These are phyloP conservation scores for Papilio aristodemus DNA, from an alignment of 1,140 invertebrate species.

Conservation along the genomic window DNA sequence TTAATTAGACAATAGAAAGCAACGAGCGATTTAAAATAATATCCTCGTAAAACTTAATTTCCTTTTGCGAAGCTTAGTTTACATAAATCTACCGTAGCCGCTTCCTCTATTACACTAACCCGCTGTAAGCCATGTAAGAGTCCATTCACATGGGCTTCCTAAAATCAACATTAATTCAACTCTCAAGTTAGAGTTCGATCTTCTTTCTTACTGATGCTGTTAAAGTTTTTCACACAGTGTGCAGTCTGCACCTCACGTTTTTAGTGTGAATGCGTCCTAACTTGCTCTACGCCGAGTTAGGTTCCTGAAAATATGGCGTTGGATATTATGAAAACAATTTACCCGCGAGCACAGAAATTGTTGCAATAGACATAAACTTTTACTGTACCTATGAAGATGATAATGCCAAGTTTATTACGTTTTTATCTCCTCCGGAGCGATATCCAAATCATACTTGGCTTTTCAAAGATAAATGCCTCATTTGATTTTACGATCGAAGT, in stretches of 20 bases:
- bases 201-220: not conserved
- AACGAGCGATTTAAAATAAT: constrained; percentile 28
- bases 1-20: not conserved
- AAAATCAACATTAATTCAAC: not conserved
- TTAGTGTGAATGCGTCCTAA: constrained; percentile 7
- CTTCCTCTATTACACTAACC: constrained; percentile 27
- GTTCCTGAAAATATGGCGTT: constrained; percentile 12
- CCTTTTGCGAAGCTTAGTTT: constrained; percentile 23
- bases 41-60: constrained; percentile 27
- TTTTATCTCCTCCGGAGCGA: constrained; percentile 40
- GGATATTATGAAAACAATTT: constrained; percentile 37
- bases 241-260: not conserved
- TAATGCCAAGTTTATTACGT: constrained; percentile 47
- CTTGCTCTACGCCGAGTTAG: constrained; percentile 16
- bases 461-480: constrained; percentile 44
- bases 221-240: not conserved
- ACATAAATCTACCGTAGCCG: constrained; percentile 25
- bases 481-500: constrained; percentile 41
- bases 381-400: constrained; percentile 42
- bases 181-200: not conserved
- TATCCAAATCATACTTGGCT: constrained; percentile 44
- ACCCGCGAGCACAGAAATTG: constrained; percentile 39
- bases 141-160: not conserved
- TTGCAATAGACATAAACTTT: constrained; percentile 45
- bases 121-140: not conserved